Base-by-base conservation (phyloP, 2,888 invertebrate species). In the Cylindroiulus punctatus region DNA sequence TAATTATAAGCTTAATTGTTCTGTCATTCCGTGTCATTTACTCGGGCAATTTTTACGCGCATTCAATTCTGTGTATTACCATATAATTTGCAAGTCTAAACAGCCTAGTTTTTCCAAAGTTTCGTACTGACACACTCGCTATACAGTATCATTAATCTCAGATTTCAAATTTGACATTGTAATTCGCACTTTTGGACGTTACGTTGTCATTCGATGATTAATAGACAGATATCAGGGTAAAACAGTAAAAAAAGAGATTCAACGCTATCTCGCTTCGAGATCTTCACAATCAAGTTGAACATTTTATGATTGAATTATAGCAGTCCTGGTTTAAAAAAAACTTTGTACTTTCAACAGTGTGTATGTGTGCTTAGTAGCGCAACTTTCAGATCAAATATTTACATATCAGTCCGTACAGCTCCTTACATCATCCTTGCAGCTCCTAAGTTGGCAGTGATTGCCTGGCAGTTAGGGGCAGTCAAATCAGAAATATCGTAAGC, bases 181-280 rank as follows among this genome's bases (percentile, higher is more conserved):
- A 76, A 76, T 76, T 76, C 76, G 76, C 76, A 76, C 76, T 76
- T 76, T 76, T 76, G 76, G 76, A 76, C 76, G 76, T 10, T 76
- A 30, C 76, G 76, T 76, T 76, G 76, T 76, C 76, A 76, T 76
- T 76, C 26, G 12, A 14, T 76, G 76, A 76, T 76, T 76, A 76
- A 76, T 76, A 30, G 76, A 76, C 30, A 30, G 12, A 76, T 76
- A 76, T 76, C 76, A 26, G 30, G 1, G 30, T 26, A 22, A 76
- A 76, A 44, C 44, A 44, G 12, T 44, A 44, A 44, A 36, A 44
- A 12, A 44, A 44, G n/a, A n/a, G n/a, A n/a, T n/a, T n/a, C n/a
- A n/a, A n/a, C n/a, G n/a, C n/a, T n/a, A n/a, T n/a, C n/a, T n/a
- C n/a, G n/a, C 44, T 5, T 12, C 44, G 12, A 14, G 14, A 14